Base-by-base conservation (phyloP, 2,113 vertebrate genomes). In the Brachypteracias leptosomus region DNA sequence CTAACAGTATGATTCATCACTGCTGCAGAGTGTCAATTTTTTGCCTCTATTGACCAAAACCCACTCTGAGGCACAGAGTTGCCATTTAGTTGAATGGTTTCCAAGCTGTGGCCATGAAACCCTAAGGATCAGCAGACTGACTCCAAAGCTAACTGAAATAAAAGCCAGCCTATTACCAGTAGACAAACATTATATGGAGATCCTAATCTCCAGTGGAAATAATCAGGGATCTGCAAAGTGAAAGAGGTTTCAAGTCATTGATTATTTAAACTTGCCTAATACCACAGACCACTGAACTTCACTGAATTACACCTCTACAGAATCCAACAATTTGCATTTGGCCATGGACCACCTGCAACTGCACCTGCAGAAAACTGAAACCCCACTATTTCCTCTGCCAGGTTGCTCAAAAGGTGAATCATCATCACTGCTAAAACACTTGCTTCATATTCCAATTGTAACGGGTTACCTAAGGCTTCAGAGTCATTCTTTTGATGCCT, bases 231-330 rank as follows among this genome's bases (percentile, higher is more conserved):
- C 92, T 93, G 82, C 54, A 94, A 93, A 88, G 74, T 57, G 61
- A 75, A 91, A 87, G 78, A 78, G 35, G 70, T 86, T 90, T 93
- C 89, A 87, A 92, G 61, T 46, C 78, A 83, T 28, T 86, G 57
- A 90, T 78, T 93, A 89, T 80, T 88, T 91, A 63, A 94, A 94
- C 67, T 82, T 79, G 67, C 51, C 78, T 76, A 88, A 83, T 85
- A 94, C 66, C 81, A 83, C 89, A 97, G 74, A 44, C 71, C 81
- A 95, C 93, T 88, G 91, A 83, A 90, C 75, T 89, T 89, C 46
- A 61, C 82, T 79, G 85, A 89, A 89, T 89, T 85, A 88, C 85
- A 88, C 70, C 86, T 86, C 68, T 72, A 44, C 24, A 72, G 74
- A 91, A 76, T 49, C 36, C 93, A 95, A 49, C 85, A 58, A 70